Evolutionary conservation across 2,888 invertebrate genomes (phyloP).

Genomic region (Sminthurinus aureus): DNA sequence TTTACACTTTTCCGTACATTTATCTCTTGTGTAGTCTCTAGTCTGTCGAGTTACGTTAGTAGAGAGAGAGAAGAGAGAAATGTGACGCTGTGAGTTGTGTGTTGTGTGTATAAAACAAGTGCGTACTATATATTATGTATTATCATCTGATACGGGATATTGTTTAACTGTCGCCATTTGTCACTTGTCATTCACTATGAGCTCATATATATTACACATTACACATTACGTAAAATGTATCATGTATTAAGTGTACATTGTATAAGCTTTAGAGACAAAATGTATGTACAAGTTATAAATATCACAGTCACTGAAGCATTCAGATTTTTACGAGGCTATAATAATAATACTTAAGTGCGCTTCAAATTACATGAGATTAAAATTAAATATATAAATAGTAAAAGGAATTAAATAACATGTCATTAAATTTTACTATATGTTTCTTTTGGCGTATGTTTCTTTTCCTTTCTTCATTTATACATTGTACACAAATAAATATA

Average conservation of each 20-base stretch:
- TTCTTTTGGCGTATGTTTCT: neutral
- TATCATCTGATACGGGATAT: too few species aligned
- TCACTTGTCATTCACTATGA: too few species aligned
- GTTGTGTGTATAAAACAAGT: too few species aligned
- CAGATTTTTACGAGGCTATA: neutral
- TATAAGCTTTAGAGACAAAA: neutral
- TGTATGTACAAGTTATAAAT: too few species aligned
- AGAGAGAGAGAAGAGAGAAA: too few species aligned
- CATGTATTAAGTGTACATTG: neutral
- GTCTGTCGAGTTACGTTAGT: too few species aligned
- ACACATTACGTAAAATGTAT: neutral
- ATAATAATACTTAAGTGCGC: neutral
- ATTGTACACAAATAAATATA: neutral
- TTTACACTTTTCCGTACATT: too few species aligned
- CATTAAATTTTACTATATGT: neutral
- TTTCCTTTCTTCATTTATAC: too few species aligned
- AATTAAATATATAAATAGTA: neutral
- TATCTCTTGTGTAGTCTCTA: too few species aligned
- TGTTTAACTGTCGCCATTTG: too few species aligned
- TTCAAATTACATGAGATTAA: neutral
- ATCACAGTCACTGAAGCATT: neutral
- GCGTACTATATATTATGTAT: too few species aligned
- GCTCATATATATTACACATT: neutral
- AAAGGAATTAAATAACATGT: neutral
- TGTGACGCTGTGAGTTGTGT: too few species aligned